Evolutionary conservation across 2,888 invertebrate genomes (phyloP).

Genomic region (Camponotus fellah): DNA sequence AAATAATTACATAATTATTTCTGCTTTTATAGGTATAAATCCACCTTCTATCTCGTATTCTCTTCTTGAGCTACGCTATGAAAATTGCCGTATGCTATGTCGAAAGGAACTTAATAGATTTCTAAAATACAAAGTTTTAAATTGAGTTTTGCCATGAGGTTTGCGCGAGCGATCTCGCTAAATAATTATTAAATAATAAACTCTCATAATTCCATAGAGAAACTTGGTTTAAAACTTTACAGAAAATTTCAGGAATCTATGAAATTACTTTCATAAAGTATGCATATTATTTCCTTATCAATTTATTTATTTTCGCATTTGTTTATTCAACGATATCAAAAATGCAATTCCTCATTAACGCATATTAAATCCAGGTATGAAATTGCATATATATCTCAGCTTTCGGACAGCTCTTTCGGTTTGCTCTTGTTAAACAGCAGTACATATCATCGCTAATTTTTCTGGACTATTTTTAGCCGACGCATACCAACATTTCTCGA

Average conservation of each 20-base stretch:
- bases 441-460: slow-evolving; percentile 23
- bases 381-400: not conserved
- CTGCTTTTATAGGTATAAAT: not conserved
- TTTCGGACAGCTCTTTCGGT: not conserved
- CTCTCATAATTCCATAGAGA: not conserved
- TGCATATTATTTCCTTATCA: not conserved
- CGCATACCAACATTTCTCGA: not conserved
- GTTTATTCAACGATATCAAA: slow-evolving; percentile 13
- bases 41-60: not conserved
- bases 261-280: not conserved
- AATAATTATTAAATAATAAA: slow-evolving; percentile 48
- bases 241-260: slow-evolving; percentile 23
- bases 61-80: not conserved
- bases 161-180: slow-evolving; percentile 18
- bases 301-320: slow-evolving; percentile 9
- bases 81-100: not conserved
- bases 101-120: slow-evolving; percentile 31
- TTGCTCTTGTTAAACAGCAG: not conserved
- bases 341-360: not conserved
- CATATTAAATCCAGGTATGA: not conserved
- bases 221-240: slow-evolving; percentile 22
- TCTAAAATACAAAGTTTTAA: slow-evolving; percentile 33
- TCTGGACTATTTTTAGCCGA: not conserved
- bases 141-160: slow-evolving; percentile 20
- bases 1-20: not conserved